These are phyloP conservation scores for Aldrovandia affinis DNA, from an alignment of 2,797 vertebrate species.

Conservation along the genomic window DNA sequence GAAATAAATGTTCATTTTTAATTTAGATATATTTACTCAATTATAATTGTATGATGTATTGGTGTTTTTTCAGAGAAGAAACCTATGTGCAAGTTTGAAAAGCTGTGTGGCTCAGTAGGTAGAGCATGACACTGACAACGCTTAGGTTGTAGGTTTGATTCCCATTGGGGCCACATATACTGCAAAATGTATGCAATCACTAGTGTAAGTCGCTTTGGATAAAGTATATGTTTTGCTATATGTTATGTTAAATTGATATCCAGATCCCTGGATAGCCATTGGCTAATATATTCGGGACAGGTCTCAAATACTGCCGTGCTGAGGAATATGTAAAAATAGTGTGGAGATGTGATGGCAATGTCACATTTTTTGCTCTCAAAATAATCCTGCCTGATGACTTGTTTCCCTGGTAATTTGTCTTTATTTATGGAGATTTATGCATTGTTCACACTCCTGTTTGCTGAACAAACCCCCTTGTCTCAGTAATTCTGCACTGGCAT, in stretches of 20 bases:
- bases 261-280: background rate
- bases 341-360: background rate
- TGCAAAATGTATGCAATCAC: no score
- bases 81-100: no score
- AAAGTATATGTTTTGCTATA: no score
- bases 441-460: background rate
- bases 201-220: no score
- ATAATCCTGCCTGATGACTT: background rate
- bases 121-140: no score
- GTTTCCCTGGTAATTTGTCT: background rate
- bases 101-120: no score
- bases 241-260: no score
- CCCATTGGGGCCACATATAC: no score
- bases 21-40: background rate
- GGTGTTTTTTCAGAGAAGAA: no score
- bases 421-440: background rate
- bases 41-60: background rate
- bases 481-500: background rate
- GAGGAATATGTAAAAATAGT: conserved; percentile 1
- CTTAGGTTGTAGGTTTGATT: no score
- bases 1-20: no score
- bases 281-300: background rate
- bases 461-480: background rate
- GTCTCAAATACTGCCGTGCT: background rate
- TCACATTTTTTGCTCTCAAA: background rate